Evolutionary conservation across 2,797 vertebrate genomes (phyloP), one percentile per base, ranked within the genome.

Genomic region (Protosalanx chinensis): DNA sequence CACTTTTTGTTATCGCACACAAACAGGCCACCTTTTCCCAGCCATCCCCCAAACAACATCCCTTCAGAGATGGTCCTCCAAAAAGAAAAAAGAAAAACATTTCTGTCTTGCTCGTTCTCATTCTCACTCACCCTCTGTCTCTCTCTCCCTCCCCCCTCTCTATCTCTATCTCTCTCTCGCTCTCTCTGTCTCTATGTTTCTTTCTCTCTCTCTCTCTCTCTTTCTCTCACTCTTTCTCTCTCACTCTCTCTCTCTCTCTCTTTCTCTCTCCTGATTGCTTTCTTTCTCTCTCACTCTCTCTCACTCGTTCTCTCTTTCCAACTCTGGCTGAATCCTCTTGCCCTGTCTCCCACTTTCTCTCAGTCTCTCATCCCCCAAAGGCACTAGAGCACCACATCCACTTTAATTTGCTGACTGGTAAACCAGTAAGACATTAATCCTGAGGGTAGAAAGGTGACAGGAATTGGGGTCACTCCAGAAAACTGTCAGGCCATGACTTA

Each of bases 1-100:
- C 66, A 71, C 73, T 77, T 85, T 84, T 80, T 85, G 82, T 87
- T 90, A 87, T 90, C 89, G 0, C 68, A 18, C 67, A 78, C 73
- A 81, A 75, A 81, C 85, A 89, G 78, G 71, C 41, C 74, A 46
- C 79, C 76, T 41, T 73, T 3, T 1, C 35, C 73, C 72, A 57
- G 67, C 75, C 30, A 64, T 37, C 79, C 37, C 79, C 51, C 71
- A 20, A 74, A 67, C 67, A 68, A 73, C 33, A 79, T 71, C 73
- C 69, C 76, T 76, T 77, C 53, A 0, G 74, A 77, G 75, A 75
- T 75, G 75, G 70, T 27, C 7, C 73, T 70, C 74, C 60, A 67
- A 27, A 72, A 77, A 67, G 20, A 51, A n/a, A 30, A 15, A 29
- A 15, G 15, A 29, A 35, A 6, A 30, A 59, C 18, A n/a, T n/a